Base-by-base conservation (phyloP, 2,888 invertebrate species). In the Catocala nupta region DNA sequence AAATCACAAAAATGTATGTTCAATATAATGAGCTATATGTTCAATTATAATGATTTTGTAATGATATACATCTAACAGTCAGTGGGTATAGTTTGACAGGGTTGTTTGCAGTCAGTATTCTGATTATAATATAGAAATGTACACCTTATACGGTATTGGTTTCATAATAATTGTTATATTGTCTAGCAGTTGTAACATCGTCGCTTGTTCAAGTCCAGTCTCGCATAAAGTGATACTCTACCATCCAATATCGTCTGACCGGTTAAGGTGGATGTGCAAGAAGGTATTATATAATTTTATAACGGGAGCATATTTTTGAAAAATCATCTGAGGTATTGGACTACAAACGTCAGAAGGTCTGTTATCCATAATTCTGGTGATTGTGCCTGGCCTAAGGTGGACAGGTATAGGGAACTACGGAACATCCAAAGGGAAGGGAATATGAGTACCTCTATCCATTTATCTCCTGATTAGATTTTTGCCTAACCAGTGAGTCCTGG, bases 21-120 rank as follows among this genome's bases (percentile, higher is more conserved):
- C 12, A 16, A 5, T 11, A 10, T 47, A 33, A 49, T 49, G 39
- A 42, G n/a, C 5, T 0, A 11, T 42, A 48, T 48, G 55, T 55
- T 55, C 48, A 55, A 55, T 55, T 36, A 13, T 25, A 54, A 16
- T 25, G 9, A 12, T 42, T 39, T 16, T 43, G 45, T 55, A 47
- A 45, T 45, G 34, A 12, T 45, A 44, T 53, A 34, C 34, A 12
- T 44, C 34, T 10, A 25, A 44, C 25, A 9, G 43, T 11, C 34
- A n/a, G 12, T 45, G n/a, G n/a, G 45, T 45, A 45, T 11, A 7
- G 45, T 7, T 45, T 12, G 45, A 12, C 45, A 45, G 45, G n/a
- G 6, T 45, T 45, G 7, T 16, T 44, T 33, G 42, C 33, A 1
- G 1, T 12, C n/a, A 54, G 44, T 45, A 12, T 44, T 33, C 12